Conservation (phyloP, 2,797 vertebrate genomes). For the Gymnodraco acuticeps region DNA sequence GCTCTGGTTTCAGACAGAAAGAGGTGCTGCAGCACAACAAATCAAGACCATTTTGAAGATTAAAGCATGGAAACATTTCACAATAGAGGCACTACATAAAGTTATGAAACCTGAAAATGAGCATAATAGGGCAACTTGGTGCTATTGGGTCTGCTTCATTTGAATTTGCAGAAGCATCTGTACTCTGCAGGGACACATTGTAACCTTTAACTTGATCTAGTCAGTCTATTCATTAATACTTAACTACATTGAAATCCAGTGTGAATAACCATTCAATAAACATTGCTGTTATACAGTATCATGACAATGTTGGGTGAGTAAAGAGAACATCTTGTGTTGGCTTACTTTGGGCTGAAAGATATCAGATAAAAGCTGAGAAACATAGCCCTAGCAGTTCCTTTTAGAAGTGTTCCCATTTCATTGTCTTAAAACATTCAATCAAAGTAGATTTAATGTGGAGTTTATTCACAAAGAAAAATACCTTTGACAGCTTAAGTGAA, state of each 20-base stretch:
- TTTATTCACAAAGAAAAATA: background rate
- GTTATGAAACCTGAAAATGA: too few species aligned
- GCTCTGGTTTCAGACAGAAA: too few species aligned
- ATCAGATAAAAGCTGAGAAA: background rate
- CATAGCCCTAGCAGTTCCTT: background rate
- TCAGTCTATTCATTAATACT: constrained; percentile 13
- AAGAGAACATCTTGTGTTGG: background rate
- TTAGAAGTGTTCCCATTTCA: background rate
- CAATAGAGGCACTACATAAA: too few species aligned
- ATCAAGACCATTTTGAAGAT: too few species aligned
- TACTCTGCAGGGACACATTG: background rate
- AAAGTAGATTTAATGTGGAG: background rate
- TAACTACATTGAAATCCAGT: background rate
- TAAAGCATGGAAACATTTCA: too few species aligned
- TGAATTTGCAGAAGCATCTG: constrained; percentile 10
- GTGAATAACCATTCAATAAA: background rate
- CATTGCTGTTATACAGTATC: background rate
- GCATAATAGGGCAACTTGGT: too few species aligned
- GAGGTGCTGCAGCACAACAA: too few species aligned
- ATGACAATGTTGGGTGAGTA: background rate
- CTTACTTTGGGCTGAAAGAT: background rate
- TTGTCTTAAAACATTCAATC: background rate
- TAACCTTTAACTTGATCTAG: background rate
- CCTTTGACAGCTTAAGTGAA: background rate
- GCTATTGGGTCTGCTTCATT: background rate